Conservation (phyloP, 2,113 vertebrate species). For the Hemiscyllium ocellatum region DNA sequence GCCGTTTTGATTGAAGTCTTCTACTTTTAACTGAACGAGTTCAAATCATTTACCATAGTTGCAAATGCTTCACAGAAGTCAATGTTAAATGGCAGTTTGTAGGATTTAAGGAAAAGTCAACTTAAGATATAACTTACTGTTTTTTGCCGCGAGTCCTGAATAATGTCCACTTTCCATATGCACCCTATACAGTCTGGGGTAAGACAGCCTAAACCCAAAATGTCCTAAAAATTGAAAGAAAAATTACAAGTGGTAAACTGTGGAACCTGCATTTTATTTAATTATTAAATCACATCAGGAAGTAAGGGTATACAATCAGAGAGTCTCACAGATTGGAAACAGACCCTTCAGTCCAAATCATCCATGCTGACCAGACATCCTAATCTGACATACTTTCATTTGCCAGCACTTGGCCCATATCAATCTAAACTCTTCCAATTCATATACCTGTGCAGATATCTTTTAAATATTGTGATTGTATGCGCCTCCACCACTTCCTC, state of each 20-base stretch:
- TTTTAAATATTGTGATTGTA: too few relatives aligned
- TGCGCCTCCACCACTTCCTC: too few relatives aligned
- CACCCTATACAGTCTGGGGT: conserved; percentile 19
- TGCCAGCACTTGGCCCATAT: too few relatives aligned
- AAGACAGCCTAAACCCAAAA: conserved; percentile 13
- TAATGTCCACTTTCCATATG: conserved; percentile 31
- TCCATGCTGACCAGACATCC: too few relatives aligned
- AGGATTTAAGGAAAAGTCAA: not conserved
- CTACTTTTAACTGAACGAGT: not conserved
- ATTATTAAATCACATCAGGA: not conserved
- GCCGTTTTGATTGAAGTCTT: not conserved
- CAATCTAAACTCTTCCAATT: too few relatives aligned
- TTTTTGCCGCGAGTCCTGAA: conserved; percentile 27
- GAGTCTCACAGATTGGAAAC: too few relatives aligned
- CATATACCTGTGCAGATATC: too few relatives aligned
- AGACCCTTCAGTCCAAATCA: too few relatives aligned
- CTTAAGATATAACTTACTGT: not conserved
- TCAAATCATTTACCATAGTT: not conserved
- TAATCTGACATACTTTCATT: too few relatives aligned
- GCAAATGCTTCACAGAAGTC: not conserved
- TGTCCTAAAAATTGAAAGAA: not conserved
- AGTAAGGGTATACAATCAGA: not conserved
- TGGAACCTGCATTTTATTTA: not conserved
- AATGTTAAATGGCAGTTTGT: not conserved
- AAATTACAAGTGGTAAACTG: not conserved